phyloP scores from a whole-genome alignment of 1,140 invertebrate species.

The Drosophila punjabiensis region DNA sequence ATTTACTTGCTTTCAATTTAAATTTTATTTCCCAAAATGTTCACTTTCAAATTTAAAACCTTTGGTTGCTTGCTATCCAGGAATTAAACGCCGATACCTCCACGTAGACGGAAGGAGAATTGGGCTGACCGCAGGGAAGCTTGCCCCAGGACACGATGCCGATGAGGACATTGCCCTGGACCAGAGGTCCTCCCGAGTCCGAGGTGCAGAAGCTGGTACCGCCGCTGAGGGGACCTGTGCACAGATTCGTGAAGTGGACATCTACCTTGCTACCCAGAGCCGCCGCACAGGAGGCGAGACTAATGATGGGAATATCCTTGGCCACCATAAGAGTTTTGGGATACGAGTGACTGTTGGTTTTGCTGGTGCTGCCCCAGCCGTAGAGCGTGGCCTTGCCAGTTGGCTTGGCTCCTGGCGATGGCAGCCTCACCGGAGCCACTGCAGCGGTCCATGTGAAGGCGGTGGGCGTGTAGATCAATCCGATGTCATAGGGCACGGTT shows the following conservation, averaged over 20 bases:
- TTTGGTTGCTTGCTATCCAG: constrained; percentile 87
- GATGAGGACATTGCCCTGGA: constrained; percentile 73
- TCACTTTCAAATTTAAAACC: neutral
- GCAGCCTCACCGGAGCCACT: constrained; percentile 84
- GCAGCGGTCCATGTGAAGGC: constrained; percentile 85
- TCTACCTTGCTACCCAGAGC: constrained; percentile 72
- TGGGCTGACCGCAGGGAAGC: constrained; percentile 86
- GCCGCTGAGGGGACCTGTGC: constrained; percentile 86
- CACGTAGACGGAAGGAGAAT: constrained; percentile 91
- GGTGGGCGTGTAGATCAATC: constrained; percentile 85
- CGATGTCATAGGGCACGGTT: constrained; percentile 86
- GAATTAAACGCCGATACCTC: constrained; percentile 88
- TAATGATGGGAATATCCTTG: constrained; percentile 74
- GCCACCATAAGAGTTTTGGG: constrained; percentile 85
- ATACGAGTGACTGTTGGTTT: constrained; percentile 67
- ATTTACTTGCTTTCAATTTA: neutral
- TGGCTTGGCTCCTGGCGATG: constrained; percentile 83
- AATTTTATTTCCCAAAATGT: neutral
- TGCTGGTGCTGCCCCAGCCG: constrained; percentile 85
- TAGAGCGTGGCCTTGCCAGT: constrained; percentile 85
- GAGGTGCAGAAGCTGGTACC: constrained; percentile 86
- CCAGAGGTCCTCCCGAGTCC: constrained; percentile 86
- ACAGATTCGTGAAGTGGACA: constrained; percentile 85
- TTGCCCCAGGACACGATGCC: constrained; percentile 86
- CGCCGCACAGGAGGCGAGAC: constrained; percentile 56